phyloP scores from a whole-genome alignment of 2,888 invertebrate genomes.

The Tiphia femorata region DNA sequence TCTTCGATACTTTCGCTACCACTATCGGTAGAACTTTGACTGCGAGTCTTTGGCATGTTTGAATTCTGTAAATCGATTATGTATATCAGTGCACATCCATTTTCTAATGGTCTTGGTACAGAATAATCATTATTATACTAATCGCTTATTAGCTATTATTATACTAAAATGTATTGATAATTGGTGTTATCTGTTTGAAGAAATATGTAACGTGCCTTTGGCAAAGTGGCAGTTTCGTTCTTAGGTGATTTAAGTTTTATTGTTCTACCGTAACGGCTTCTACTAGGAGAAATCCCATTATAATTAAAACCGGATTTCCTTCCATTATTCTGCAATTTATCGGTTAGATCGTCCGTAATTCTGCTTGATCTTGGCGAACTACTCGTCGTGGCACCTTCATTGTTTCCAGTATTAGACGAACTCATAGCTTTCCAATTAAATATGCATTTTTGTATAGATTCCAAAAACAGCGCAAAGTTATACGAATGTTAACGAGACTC shows the following conservation, averaged over 20 bases:
- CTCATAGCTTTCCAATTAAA: constrained; percentile 34
- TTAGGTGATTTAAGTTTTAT: constrained; percentile 69
- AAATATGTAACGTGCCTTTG: constrained; percentile 45
- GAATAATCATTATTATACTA: too few species aligned
- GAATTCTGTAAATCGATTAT: constrained; percentile 41
- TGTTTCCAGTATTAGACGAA: constrained; percentile 24
- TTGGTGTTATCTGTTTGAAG: too few species aligned
- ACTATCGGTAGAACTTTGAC: constrained; percentile 26
- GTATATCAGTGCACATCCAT: too few species aligned
- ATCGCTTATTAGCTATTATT: too few species aligned
- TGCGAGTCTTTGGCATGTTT: constrained; percentile 46
- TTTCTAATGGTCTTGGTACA: too few species aligned
- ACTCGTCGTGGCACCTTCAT: constrained; percentile 27
- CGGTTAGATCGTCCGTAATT: constrained; percentile 5
- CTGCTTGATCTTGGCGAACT: constrained; percentile 10
- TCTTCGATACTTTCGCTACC: constrained; percentile 36
- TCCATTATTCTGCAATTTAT: constrained; percentile 11
- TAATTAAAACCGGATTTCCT: constrained; percentile 7
- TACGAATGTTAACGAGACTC: too few species aligned
- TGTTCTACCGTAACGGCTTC: constrained; percentile 75
- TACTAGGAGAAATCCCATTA: constrained; percentile 39
- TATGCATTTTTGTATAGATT: constrained; percentile 33
- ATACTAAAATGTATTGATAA: too few species aligned
- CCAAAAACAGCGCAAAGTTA: too few species aligned
- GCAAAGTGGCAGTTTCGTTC: constrained; percentile 28